Conservation (phyloP, 1,140 invertebrate species). For the Dendroctonus valens region DNA sequence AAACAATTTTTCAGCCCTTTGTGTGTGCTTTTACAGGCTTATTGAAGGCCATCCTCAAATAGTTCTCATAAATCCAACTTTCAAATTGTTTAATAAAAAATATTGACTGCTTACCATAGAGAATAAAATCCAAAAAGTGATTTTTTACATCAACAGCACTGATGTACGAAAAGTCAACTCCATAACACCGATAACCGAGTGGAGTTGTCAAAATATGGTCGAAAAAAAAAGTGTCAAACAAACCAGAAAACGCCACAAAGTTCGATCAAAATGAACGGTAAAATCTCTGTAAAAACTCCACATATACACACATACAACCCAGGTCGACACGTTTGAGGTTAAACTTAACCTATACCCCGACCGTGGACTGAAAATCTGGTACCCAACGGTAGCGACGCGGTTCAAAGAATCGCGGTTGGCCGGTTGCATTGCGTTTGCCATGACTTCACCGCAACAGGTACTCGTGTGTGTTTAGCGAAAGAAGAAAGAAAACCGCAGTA, state of each 20-base stretch:
- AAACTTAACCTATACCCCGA: constrained; percentile 32
- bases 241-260: constrained; percentile 5
- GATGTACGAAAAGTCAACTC: no score
- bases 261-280: constrained; percentile 5
- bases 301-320: constrained; percentile 10
- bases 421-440: constrained; percentile 32
- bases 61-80: no score
- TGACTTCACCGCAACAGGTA: constrained; percentile 36
- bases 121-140: no score
- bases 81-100: no score
- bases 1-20: no score
- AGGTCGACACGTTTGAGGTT: constrained; percentile 31
- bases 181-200: no score
- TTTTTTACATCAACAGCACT: no score
- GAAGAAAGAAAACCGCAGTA: constrained; percentile 12
- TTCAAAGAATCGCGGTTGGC: constrained; percentile 31
- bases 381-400: constrained; percentile 18
- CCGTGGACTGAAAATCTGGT: constrained; percentile 26
- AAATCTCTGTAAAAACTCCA: constrained; percentile 21
- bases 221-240: no score
- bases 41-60: no score
- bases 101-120: no score
- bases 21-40: no score
- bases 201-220: no score
- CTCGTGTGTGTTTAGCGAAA: constrained; percentile 25